Evolutionary conservation across 1,140 invertebrate genomes (phyloP).

Genomic region (Micrasema longulum): DNA sequence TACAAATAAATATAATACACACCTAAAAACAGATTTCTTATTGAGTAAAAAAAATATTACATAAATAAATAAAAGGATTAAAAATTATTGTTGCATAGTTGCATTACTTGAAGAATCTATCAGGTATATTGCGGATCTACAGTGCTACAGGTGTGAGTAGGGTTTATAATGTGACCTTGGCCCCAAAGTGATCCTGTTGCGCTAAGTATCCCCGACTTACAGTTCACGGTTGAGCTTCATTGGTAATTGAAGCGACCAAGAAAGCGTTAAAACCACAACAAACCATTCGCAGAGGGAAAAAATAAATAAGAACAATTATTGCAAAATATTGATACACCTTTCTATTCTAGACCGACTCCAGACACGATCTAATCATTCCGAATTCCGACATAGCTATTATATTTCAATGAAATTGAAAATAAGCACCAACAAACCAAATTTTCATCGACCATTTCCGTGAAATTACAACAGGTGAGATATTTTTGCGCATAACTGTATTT

Average conservation of each 20-base stretch:
- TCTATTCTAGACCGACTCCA: not conserved
- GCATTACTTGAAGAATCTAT: too few species aligned
- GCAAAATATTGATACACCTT: not conserved
- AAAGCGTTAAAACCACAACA: constrained; percentile 37
- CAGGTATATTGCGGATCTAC: too few species aligned
- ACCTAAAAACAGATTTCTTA: too few species aligned
- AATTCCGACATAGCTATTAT: not conserved
- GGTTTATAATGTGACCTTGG: too few species aligned
- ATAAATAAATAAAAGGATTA: too few species aligned
- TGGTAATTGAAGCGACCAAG: constrained; percentile 41
- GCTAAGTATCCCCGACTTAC: constrained; percentile 2
- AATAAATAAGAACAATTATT: constrained; percentile 13
- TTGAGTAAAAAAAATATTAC: too few species aligned
- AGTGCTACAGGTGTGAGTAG: too few species aligned
- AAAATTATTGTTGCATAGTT: too few species aligned
- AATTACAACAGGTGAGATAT: too few species aligned
- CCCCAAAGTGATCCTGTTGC: too few species aligned
- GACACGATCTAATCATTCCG: not conserved
- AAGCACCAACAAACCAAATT: not conserved
- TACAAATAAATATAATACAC: too few species aligned
- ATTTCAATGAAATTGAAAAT: constrained; percentile 1
- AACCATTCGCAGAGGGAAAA: constrained; percentile 4
- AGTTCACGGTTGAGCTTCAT: constrained; percentile 45
- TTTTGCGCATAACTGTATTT: too few species aligned
- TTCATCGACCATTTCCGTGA: not conserved